phyloP scores from a whole-genome alignment of 1,140 invertebrate species.

The Pararge aegeria region DNA sequence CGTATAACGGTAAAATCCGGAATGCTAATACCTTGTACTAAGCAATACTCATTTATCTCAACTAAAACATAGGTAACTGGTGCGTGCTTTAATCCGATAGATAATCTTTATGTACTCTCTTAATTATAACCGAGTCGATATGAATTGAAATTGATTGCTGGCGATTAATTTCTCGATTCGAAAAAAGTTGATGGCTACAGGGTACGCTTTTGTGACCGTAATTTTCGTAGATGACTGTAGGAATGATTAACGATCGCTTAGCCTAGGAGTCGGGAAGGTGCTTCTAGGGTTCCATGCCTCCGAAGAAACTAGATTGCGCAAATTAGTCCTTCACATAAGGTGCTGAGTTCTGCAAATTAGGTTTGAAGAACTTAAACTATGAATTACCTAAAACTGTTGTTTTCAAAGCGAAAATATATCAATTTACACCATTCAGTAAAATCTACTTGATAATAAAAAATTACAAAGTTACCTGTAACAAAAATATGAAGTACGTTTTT shows the following conservation, averaged over 20 bases:
- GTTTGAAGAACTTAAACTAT: too few relatives aligned
- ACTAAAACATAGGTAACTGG: slow-evolving; percentile 60
- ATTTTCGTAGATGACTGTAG: slow-evolving; percentile 11
- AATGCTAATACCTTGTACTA: slow-evolving; percentile 69
- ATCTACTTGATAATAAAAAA: too few relatives aligned
- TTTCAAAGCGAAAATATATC: too few relatives aligned
- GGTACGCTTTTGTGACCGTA: slow-evolving; percentile 22
- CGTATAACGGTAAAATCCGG: slow-evolving; percentile 68
- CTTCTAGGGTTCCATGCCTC: not conserved
- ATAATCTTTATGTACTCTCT: slow-evolving; percentile 55
- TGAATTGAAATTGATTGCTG: slow-evolving; percentile 48
- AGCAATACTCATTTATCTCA: slow-evolving; percentile 65
- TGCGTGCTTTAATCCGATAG: slow-evolving; percentile 60
- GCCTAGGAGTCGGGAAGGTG: not conserved
- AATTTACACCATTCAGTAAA: too few relatives aligned
- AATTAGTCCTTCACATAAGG: too few relatives aligned
- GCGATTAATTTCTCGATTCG: slow-evolving; percentile 40
- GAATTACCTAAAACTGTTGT: too few relatives aligned
- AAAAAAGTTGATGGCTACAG: slow-evolving; percentile 22
- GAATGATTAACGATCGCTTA: not conserved
- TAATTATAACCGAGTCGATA: slow-evolving; percentile 51
- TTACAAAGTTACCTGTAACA: too few relatives aligned
- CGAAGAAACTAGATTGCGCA: too few relatives aligned
- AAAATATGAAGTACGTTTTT: too few relatives aligned
- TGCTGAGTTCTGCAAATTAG: too few relatives aligned